Evolutionary conservation across 2,888 invertebrate genomes (phyloP).

Genomic region (Folsomia candida): DNA sequence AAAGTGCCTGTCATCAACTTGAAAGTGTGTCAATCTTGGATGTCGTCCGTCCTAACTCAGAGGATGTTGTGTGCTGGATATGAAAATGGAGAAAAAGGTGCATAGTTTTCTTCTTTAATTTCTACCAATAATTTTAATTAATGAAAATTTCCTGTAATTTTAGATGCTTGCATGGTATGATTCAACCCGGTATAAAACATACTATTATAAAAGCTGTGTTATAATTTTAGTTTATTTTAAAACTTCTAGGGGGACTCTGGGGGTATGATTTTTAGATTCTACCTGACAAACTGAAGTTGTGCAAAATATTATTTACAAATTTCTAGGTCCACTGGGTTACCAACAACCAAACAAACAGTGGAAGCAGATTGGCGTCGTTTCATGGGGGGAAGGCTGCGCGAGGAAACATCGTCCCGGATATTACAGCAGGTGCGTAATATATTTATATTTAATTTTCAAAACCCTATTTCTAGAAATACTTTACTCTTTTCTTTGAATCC

Average conservation of each 20-base stretch:
- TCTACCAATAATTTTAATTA: too few species aligned
- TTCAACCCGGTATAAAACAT: too few species aligned
- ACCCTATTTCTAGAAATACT: background rate
- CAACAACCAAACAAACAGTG: slow-evolving; percentile 32
- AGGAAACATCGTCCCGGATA: slow-evolving; percentile 27
- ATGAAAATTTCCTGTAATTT: background rate
- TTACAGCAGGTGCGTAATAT: slow-evolving; percentile 35
- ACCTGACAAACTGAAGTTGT: too few species aligned
- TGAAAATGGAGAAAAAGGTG: slow-evolving; percentile 12
- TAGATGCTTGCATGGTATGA: slow-evolving; percentile 19
- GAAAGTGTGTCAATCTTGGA: slow-evolving; percentile 25
- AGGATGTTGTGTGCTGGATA: slow-evolving; percentile 43
- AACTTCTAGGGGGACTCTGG: too few species aligned
- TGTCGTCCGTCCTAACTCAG: slow-evolving; percentile 24
- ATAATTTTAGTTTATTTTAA: slow-evolving; percentile 11
- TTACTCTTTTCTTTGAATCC: background rate
- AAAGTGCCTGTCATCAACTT: slow-evolving; percentile 34
- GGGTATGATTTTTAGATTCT: too few species aligned
- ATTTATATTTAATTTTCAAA: too few species aligned
- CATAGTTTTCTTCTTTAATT: background rate
- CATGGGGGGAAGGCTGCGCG: slow-evolving; percentile 47
- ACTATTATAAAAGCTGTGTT: background rate
- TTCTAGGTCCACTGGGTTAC: slow-evolving; percentile 29
- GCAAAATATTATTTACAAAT: too few species aligned
- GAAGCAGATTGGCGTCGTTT: slow-evolving; percentile 44